Base-by-base conservation (phyloP, 2,888 invertebrate species). In the Noctua comes region DNA sequence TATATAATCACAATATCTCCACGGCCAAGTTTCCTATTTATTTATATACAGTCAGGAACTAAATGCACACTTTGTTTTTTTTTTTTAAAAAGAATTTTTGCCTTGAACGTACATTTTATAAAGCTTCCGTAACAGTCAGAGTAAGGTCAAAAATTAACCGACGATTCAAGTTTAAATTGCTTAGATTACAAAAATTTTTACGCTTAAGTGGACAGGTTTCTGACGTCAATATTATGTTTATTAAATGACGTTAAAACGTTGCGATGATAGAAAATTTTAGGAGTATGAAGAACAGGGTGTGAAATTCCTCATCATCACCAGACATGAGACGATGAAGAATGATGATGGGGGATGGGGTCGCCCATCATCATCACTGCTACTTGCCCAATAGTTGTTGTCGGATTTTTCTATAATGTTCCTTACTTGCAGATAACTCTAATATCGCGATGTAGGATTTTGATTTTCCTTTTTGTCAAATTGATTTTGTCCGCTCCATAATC, bases 101-200 rank as follows among this genome's bases (percentile, higher is more conserved):
- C 79, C 68, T 78, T 77, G 66, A 46, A 46, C 54, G 1, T 16
- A 57, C 40, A 21, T n/a, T 3, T 31, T 43, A 1, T 24, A 11
- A 68, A 59, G 31, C 79, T 78, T 79, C 79, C 79, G 79, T 36
- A 71, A 51, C 11, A 31, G 5, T n/a, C 1, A 8, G 4, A 43
- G 5, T 36, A 68, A 59, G 43, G 59, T 68, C 51, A 79, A 54
- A 54, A 57, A 4, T 75, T n/a, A 40, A 31, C 1, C 18, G 21
- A 74, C 5, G n/a, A 27, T 68, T 31, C 8, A 48, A 66, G 18
- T 48, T 40, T 18, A 40, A 40, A 74, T 24, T 4, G 24, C 16
- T 43, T 65, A 16, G 1, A 46, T 57, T 43, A 13, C 21, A 48
- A 36, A 18, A 1, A 36, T 27, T 31, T 46, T 24, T 13, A 8